Evolutionary conservation across 2,797 vertebrate species (phyloP).

Genomic region (Mycteria americana): DNA sequence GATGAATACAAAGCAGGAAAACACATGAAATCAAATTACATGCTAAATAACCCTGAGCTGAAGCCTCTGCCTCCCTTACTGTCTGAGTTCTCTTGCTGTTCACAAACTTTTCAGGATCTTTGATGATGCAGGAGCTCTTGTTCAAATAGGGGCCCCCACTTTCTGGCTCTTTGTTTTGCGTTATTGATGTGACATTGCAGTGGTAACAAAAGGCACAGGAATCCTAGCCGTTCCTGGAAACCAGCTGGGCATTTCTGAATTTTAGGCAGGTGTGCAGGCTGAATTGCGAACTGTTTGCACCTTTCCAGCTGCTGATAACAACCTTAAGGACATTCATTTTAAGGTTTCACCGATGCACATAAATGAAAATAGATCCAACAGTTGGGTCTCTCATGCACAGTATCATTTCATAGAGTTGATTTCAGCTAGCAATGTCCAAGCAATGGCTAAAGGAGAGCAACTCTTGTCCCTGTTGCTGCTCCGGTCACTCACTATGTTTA

Average conservation of each 20-base stretch:
- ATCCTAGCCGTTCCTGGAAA: not conserved
- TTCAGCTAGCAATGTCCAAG: not conserved
- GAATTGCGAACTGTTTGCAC: not conserved
- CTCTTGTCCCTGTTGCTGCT: not conserved
- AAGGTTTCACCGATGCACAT: not conserved
- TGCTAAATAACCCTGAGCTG: not conserved
- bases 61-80: not conserved
- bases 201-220: not conserved
- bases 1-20: constrained; percentile 8
- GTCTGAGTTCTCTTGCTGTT: not conserved
- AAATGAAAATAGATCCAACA: not conserved
- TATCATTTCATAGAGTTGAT: not conserved
- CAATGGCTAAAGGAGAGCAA: not conserved
- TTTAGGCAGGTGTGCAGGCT: not conserved
- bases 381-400: not conserved
- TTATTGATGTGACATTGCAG: not conserved
- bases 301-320: not conserved
- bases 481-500: not conserved
- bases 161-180: not conserved
- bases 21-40: not conserved
- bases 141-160: not conserved
- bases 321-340: not conserved
- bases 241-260: not conserved
- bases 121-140: not conserved
- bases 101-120: not conserved